Evolutionary conservation across 2,113 vertebrate species (phyloP).

Genomic region (Empidonax alnorum): DNA sequence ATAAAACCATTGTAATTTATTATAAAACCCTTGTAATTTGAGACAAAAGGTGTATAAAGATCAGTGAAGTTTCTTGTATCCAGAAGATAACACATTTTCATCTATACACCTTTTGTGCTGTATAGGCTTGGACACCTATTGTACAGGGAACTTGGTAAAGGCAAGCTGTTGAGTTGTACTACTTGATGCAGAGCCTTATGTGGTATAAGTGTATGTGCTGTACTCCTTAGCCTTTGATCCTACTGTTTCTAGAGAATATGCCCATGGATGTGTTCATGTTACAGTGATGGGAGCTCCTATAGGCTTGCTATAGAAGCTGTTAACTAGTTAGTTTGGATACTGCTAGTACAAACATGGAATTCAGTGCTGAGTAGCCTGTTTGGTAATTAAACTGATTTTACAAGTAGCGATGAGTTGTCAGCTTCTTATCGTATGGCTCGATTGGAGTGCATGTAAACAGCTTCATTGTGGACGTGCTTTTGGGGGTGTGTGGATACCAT

Average conservation of each 20-base stretch:
- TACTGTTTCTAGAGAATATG: not conserved
- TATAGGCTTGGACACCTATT: not conserved
- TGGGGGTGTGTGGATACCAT: not conserved
- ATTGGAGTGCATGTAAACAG: not conserved
- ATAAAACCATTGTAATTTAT: not conserved
- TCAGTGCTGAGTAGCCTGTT: not conserved
- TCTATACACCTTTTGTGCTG: not conserved
- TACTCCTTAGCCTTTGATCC: not conserved
- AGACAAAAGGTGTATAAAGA: not conserved
- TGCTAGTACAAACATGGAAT: not conserved
- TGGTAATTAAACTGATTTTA: not conserved
- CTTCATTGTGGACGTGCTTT: not conserved
- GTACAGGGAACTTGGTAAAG: not conserved
- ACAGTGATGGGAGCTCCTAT: not conserved
- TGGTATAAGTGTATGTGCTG: not conserved
- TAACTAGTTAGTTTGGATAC: not conserved
- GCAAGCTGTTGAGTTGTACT: not conserved
- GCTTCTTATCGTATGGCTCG: not conserved
- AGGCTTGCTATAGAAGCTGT: not conserved
- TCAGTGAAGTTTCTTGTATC: not conserved
- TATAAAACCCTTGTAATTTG: not conserved
- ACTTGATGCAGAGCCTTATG: not conserved
- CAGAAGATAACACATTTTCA: not conserved
- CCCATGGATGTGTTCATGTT: not conserved
- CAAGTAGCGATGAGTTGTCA: not conserved